Evolutionary conservation across 2,888 invertebrate genomes (phyloP).

Genomic region (Tipula confusa): DNA sequence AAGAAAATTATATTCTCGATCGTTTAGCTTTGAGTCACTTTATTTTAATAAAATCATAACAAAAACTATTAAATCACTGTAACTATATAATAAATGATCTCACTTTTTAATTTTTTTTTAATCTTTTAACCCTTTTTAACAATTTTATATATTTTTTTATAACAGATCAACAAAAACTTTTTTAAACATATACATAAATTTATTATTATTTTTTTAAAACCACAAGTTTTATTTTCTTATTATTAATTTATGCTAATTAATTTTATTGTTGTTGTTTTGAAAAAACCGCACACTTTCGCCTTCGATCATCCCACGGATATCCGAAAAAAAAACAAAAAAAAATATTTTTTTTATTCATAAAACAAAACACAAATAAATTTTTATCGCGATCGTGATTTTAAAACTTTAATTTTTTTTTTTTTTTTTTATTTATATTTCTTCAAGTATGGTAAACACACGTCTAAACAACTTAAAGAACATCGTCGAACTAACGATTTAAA

Average conservation of each 20-base stretch:
- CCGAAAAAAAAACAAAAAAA: neutral
- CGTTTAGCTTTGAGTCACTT: neutral
- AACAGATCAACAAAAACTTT: conserved; percentile 20
- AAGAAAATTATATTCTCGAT: neutral
- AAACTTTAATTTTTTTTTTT: neutral
- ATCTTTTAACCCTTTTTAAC: no score
- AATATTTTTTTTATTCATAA: neutral
- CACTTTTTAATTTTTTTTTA: neutral
- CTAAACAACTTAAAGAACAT: conserved; percentile 28
- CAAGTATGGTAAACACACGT: neutral
- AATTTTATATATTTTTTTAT: neutral
- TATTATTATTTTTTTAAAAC: neutral
- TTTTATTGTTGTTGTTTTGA: neutral
- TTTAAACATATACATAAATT: neutral
- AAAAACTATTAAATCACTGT: neutral
- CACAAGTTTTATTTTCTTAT: neutral
- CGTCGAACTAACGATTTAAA: neutral
- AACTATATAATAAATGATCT: neutral
- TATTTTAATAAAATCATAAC: neutral
- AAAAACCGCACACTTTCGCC: conserved; percentile 26
- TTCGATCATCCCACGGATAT: conserved; percentile 30
- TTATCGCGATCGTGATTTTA: conserved; percentile 25
- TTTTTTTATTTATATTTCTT: no score
- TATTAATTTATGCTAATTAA: neutral
- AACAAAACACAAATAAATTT: neutral